Evolutionary conservation across 2,888 invertebrate genomes (phyloP).

Genomic region (Cephus runcator): DNA sequence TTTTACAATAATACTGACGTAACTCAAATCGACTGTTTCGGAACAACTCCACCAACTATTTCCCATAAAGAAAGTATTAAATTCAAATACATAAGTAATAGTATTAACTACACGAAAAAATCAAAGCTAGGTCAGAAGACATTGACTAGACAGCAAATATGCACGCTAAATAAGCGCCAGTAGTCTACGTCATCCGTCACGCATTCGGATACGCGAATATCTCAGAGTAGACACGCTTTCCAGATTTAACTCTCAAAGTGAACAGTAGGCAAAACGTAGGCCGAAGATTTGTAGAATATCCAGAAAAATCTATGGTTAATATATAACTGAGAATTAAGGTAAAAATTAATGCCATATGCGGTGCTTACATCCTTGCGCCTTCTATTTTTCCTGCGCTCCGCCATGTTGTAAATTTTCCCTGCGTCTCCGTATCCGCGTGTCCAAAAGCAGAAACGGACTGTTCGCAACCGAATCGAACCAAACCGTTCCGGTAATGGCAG

Average conservation of each 20-base stretch:
- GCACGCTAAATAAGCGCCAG: neutral
- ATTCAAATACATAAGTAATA: neutral
- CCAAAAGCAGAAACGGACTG: neutral
- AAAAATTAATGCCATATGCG: slow-evolving; percentile 32
- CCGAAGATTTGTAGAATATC: neutral
- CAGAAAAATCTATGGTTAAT: neutral
- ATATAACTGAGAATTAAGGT: neutral
- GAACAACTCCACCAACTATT: too few species aligned
- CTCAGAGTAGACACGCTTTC: neutral
- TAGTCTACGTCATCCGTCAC: slow-evolving; percentile 23
- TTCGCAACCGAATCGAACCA: neutral
- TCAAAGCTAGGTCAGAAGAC: slow-evolving; percentile 8
- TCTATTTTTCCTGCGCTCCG: slow-evolving; percentile 73
- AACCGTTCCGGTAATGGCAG: neutral
- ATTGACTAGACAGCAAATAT: slow-evolving; percentile 8
- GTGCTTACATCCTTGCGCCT: slow-evolving; percentile 73
- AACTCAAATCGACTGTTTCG: neutral
- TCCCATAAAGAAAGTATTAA: neutral
- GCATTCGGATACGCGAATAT: neutral
- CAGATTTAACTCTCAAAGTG: neutral
- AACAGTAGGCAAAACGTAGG: neutral
- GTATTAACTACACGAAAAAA: neutral
- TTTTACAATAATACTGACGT: neutral
- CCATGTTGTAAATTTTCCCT: slow-evolving; percentile 66
- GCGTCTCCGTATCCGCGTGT: neutral